Base-by-base conservation (phyloP, 2,888 invertebrate species). In the Bembecia ichneumoniformis region DNA sequence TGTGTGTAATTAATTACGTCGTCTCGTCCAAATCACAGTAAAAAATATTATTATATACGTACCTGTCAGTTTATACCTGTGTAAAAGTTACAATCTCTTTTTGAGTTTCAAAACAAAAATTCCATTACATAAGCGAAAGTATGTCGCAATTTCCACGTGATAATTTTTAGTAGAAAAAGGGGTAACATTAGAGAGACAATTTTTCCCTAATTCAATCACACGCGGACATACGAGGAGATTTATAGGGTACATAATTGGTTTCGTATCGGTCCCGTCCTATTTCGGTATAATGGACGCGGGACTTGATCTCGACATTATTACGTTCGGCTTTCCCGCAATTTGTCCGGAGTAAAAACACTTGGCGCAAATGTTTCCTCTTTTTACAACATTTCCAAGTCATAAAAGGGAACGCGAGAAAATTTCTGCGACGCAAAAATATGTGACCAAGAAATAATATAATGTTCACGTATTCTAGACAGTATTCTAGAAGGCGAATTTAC, bases 191-290 rank as follows among this genome's bases (percentile, higher is more conserved):
- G 9, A 28, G 28, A 28, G 28, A 28, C 28, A 28, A 28, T 28
- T 28, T 28, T 28, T 40, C 40, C 40, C 44, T 44, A 44, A 44
- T 17, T 11, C 44, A 44, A 44, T 44, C 44, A 14, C 44, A 14
- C 15, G 15, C 11, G 44, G 17, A 44, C 17, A 49, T 46, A 34
- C 40, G 47, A 58, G 51, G 56, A 71, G 65, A 69, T 70, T 68
- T 70, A 69, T 70, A 66, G 59, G 62, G 67, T 68, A 68, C 70
- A 72, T 77, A 77, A 77, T 75, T 76, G 74, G 68, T 71, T 71
- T 66, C 60, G 68, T 67, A 72, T 71, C 65, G 71, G 59, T 52
- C 58, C 58, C 55, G 63, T 56, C 66, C 73, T 69, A 71, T 76
- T 75, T 68, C 64, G 59, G 66, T 76, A 28, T 28, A 77, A 77